These are phyloP conservation scores for Crenuchus spilurus DNA, from an alignment of 2,797 vertebrate genomes.

Conservation along the genomic window DNA sequence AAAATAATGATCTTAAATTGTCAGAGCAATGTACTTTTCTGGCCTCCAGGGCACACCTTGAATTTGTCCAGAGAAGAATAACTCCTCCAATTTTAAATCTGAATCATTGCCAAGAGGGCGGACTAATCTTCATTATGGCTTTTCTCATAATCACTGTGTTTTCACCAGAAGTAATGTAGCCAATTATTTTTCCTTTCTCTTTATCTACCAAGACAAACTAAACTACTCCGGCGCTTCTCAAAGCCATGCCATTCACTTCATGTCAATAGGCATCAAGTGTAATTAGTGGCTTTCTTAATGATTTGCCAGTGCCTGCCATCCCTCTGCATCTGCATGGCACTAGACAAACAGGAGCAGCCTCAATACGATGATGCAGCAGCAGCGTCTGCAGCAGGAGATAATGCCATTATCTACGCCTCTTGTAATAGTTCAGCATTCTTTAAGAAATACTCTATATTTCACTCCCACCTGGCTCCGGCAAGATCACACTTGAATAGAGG, in stretches of 20 bases:
- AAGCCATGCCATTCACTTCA: background rate
- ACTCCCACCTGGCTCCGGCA: conserved; percentile 15
- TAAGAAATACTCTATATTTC: conserved; percentile 16
- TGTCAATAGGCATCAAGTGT: background rate
- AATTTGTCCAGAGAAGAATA: background rate
- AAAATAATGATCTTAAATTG: conserved; percentile 31
- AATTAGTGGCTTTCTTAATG: background rate
- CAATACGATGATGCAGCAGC: background rate
- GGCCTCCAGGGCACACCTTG: conserved; percentile 31
- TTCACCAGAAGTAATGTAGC: conserved; percentile 24
- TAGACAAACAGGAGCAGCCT: background rate
- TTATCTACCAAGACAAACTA: background rate
- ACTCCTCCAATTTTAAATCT: conserved; percentile 35
- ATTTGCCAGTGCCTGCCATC: conserved; percentile 12
- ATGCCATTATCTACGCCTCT: conserved; percentile 15
- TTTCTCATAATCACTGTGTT: conserved; percentile 12
- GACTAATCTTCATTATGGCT: conserved; percentile 36
- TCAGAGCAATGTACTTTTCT: conserved; percentile 1
- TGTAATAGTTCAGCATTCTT: conserved; percentile 23
- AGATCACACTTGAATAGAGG: conserved; percentile 22
- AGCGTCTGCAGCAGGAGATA: conserved; percentile 27
- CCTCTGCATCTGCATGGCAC: background rate
- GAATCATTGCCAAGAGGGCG: conserved; percentile 29
- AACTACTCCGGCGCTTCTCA: background rate
- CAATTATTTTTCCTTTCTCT: background rate